Conservation (phyloP, 2,888 invertebrate genomes). For the Chesias legatella region DNA sequence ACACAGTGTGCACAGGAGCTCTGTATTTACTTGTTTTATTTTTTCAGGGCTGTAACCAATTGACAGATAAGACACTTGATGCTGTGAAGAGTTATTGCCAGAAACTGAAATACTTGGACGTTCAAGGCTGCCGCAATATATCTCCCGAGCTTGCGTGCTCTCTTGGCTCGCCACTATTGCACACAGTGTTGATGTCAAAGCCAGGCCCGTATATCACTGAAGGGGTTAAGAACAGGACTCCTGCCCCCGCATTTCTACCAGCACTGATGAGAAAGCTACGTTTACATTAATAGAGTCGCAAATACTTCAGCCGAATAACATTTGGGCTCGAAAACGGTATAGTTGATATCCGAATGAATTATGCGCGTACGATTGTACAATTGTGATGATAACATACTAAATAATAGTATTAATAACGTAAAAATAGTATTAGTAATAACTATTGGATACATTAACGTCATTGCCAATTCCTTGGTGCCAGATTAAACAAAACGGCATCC, state of each 20-base stretch:
- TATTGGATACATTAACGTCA: too few relatives aligned
- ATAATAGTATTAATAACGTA: too few relatives aligned
- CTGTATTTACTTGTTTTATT: too few relatives aligned
- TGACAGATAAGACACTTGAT: slow-evolving; percentile 80
- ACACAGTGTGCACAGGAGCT: too few relatives aligned
- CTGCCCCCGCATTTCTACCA: slow-evolving; percentile 64
- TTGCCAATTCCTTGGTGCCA: too few relatives aligned
- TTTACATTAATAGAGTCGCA: slow-evolving; percentile 42
- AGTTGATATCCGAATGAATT: too few relatives aligned
- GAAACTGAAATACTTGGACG: slow-evolving; percentile 79
- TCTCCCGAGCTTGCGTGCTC: slow-evolving; percentile 67
- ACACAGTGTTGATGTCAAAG: slow-evolving; percentile 70
- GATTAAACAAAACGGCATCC: too few relatives aligned
- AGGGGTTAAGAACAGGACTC: slow-evolving; percentile 56
- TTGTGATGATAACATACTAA: too few relatives aligned
- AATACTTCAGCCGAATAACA: background rate
- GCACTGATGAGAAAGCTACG: slow-evolving; percentile 63
- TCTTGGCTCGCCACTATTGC: slow-evolving; percentile 63
- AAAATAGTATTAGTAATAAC: too few relatives aligned
- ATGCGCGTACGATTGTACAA: too few relatives aligned
- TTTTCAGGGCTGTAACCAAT: slow-evolving; percentile 81
- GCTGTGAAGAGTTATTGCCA: slow-evolving; percentile 71
- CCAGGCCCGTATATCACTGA: slow-evolving; percentile 69
- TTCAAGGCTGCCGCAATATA: slow-evolving; percentile 76
- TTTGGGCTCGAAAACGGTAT: background rate